Conservation (phyloP, 2,888 invertebrate genomes). For the Tetropium fuscum region DNA sequence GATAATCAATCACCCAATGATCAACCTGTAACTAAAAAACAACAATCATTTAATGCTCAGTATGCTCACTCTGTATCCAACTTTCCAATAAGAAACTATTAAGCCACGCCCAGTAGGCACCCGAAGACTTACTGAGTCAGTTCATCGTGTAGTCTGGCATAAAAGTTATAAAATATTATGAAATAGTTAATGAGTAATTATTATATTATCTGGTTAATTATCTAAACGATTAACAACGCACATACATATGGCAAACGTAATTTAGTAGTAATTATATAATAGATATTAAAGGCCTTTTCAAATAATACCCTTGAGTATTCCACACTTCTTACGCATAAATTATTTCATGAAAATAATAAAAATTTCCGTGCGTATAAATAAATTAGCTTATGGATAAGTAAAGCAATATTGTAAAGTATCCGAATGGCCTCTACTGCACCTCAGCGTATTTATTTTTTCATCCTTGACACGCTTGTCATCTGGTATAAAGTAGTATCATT, state of each 20-base stretch:
- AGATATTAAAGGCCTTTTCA: slow-evolving; percentile 24
- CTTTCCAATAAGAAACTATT: too few relatives aligned
- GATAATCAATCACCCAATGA: too few relatives aligned
- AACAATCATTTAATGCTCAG: too few relatives aligned
- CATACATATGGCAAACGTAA: background rate
- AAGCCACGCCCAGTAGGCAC: too few relatives aligned
- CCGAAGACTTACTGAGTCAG: too few relatives aligned
- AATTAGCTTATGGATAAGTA: slow-evolving; percentile 13
- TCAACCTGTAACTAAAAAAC: too few relatives aligned
- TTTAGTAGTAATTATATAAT: slow-evolving; percentile 20
- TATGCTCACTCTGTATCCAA: too few relatives aligned
- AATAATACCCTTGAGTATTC: slow-evolving; percentile 23
- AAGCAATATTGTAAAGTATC: slow-evolving; percentile 35
- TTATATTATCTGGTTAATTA: background rate
- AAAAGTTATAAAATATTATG: too few relatives aligned
- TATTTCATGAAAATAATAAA: slow-evolving; percentile 20
- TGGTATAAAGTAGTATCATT: slow-evolving; percentile 52
- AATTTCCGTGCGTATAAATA: slow-evolving; percentile 20
- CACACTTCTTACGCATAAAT: slow-evolving; percentile 24
- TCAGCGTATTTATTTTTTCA: slow-evolving; percentile 42
- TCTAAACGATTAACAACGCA: background rate
- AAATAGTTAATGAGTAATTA: slow-evolving; percentile 8
- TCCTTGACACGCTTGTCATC: slow-evolving; percentile 46
- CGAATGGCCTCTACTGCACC: slow-evolving; percentile 44
- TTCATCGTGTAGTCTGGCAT: too few relatives aligned